These are phyloP conservation scores for Diploptera punctata DNA, from an alignment of 2,888 invertebrate genomes.

Conservation along the genomic window DNA sequence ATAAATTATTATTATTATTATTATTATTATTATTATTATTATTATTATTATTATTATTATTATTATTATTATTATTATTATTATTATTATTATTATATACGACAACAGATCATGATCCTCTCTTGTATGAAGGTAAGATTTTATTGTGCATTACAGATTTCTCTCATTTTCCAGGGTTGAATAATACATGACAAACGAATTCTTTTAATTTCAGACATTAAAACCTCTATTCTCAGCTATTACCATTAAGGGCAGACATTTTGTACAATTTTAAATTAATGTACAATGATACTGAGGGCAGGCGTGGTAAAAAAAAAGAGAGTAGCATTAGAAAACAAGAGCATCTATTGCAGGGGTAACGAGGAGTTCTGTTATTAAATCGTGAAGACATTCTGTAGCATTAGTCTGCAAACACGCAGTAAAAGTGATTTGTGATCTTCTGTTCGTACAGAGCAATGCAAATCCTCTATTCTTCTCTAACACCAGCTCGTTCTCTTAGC, in stretches of 20 bases:
- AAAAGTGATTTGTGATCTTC: slow-evolving; percentile 58
- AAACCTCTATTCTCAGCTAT: background rate
- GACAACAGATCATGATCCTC: no score
- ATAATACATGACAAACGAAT: no score
- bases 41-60: no score
- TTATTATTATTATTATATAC: no score
- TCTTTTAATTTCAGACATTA: background rate
- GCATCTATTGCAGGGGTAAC: slow-evolving; percentile 16
- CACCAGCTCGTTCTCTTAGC: slow-evolving; percentile 20
- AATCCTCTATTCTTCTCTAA: slow-evolving; percentile 55
- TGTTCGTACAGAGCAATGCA: slow-evolving; percentile 48
- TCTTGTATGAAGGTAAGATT: no score
- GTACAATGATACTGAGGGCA: no score
- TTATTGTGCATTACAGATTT: no score
- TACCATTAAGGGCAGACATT: background rate
- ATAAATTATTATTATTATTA: no score
- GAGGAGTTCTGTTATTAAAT: slow-evolving; percentile 39
- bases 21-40: no score
- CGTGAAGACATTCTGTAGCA: slow-evolving; percentile 48
- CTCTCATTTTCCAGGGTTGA: no score
- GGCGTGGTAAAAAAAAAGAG: no score
- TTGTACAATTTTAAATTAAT: background rate
- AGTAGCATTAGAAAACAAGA: background rate
- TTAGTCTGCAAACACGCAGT: slow-evolving; percentile 46
- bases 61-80: no score